A percentile compares a stretch with the other conserved stretches of the same genome.
Conservation (phyloP, 2,888 invertebrate genomes). For the Gymnocheta viridis region DNA sequence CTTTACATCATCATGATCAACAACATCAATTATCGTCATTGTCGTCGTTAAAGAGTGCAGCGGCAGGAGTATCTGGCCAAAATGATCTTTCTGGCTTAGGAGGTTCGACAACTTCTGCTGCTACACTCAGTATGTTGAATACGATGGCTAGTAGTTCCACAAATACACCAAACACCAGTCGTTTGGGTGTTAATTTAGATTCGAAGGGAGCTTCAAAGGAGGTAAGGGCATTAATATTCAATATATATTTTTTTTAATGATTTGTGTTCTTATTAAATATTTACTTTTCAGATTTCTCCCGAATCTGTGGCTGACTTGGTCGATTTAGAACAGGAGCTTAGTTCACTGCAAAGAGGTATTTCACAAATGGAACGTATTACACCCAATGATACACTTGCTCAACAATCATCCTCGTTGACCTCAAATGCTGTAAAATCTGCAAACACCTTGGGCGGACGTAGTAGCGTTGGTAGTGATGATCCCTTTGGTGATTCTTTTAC, state of each 20-base stretch:
- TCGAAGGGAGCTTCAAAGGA: constrained; percentile 75
- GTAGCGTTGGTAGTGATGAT: constrained; percentile 83
- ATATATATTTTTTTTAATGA: not conserved
- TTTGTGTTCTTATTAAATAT: not conserved
- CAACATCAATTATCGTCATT: constrained; percentile 76
- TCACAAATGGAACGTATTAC: constrained; percentile 94
- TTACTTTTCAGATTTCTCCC: constrained; percentile 80
- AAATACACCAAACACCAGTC: constrained; percentile 60
- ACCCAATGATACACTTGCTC: constrained; percentile 86
- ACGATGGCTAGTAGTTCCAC: constrained; percentile 72
- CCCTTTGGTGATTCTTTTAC: constrained; percentile 90
- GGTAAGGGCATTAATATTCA: constrained; percentile 63
- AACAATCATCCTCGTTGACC: constrained; percentile 78
- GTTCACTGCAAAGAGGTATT: constrained; percentile 92
- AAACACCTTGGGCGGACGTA: not conserved
- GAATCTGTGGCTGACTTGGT: constrained; percentile 90
- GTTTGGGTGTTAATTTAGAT: constrained; percentile 77
- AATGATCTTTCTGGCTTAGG: constrained; percentile 67
- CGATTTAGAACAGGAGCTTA: constrained; percentile 93
- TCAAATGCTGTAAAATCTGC: constrained; percentile 31
- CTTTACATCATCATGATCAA: constrained; percentile 79
- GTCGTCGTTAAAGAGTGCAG: constrained; percentile 75
- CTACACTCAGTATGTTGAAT: constrained; percentile 74
- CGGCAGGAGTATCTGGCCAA: constrained; percentile 46
- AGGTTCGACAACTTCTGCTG: constrained; percentile 65